These are phyloP conservation scores for Platygyra sinensis DNA, from an alignment of 64 coral and sea anemone genomes.

Conservation along the genomic window DNA sequence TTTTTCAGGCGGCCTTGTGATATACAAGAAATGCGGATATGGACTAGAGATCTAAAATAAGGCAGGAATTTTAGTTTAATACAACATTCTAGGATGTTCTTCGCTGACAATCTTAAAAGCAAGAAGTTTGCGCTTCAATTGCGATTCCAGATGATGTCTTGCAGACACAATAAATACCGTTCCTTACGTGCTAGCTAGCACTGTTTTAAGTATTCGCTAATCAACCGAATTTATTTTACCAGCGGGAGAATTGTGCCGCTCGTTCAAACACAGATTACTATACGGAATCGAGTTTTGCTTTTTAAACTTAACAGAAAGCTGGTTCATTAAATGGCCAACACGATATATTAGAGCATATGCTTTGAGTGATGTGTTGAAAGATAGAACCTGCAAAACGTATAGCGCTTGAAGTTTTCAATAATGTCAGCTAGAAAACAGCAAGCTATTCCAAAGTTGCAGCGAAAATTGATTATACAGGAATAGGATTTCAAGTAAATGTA, in stretches of 20 bases:
- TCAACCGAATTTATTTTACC: constrained; percentile 13
- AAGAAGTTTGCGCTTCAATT: neutral
- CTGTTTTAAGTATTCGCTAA: neutral
- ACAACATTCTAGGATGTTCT: neutral
- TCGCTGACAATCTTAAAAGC: neutral
- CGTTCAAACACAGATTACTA: neutral
- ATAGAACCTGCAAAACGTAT: neutral
- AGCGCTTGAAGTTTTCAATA: neutral
- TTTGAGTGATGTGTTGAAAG: constrained; percentile 24
- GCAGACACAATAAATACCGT: neutral
- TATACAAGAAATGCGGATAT: neutral
- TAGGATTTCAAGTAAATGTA: neutral
- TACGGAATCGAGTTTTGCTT: neutral
- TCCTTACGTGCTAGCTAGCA: neutral
- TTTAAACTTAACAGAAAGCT: neutral
- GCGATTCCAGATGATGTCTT: neutral
- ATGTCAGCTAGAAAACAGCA: neutral
- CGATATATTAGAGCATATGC: neutral
- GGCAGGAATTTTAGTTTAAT: neutral
- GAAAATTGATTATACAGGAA: neutral
- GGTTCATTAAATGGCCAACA: neutral
- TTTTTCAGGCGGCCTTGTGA: neutral
- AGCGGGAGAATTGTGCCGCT: neutral
- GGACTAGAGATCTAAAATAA: neutral
- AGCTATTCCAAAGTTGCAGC: neutral